Percentiles rank a stretch among this genome's conserved stretches.
Evolutionary conservation across 2,113 vertebrate genomes (phyloP).

Genomic region (Phalacrocorax pelagicus): DNA sequence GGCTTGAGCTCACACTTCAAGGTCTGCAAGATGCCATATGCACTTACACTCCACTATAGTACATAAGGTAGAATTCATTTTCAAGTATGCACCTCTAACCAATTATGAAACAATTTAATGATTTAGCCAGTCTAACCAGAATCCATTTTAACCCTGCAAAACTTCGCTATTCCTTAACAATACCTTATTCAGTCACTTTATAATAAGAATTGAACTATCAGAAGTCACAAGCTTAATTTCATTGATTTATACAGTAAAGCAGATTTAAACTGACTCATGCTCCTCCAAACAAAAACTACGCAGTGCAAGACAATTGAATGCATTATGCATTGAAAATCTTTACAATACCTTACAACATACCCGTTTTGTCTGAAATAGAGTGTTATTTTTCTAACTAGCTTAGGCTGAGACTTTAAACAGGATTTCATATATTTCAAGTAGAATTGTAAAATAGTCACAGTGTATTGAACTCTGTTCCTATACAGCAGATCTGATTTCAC

Average conservation of each 20-base stretch:
- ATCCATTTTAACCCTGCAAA: neutral
- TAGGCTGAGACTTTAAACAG: neutral
- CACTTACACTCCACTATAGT: neutral
- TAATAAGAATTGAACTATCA: neutral
- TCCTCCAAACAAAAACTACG: neutral
- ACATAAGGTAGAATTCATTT: neutral
- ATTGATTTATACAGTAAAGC: neutral
- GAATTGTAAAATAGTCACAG: neutral
- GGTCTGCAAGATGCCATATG: neutral
- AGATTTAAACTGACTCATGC: neutral
- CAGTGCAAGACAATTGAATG: neutral
- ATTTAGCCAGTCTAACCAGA: neutral
- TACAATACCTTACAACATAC: neutral
- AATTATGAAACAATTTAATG: neutral
- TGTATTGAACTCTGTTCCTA: neutral
- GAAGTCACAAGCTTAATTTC: neutral
- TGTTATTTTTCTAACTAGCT: neutral
- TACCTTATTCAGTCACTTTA: neutral
- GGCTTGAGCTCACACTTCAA: neutral
- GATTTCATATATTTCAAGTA: neutral
- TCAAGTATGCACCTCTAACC: neutral
- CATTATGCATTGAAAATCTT: neutral
- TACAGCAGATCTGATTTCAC: neutral
- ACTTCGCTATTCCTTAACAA: neutral
- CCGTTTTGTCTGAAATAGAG: neutral